These are phyloP conservation scores for Timema cristinae DNA, from an alignment of 2,888 invertebrate species.

Conservation along the genomic window DNA sequence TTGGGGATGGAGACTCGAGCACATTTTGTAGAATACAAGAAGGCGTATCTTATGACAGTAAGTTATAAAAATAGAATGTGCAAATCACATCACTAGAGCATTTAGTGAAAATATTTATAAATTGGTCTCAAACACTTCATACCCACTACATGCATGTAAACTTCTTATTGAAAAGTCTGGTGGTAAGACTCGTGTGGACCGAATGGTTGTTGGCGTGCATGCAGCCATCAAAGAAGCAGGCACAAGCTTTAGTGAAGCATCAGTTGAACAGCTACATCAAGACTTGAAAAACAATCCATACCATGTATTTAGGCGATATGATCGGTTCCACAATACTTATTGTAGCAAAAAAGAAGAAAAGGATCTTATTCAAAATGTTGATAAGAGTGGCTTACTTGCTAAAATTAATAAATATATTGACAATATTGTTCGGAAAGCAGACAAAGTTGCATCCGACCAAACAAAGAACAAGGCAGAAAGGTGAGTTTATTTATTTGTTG, in stretches of 20 bases:
- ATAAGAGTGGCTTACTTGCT: not conserved
- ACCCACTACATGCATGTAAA: conserved; percentile 4
- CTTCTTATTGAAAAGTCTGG: not conserved
- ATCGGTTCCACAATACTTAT: conserved; percentile 4
- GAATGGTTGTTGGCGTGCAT: conserved; percentile 10
- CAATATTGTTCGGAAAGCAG: conserved; percentile 11
- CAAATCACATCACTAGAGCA: conserved; percentile 28
- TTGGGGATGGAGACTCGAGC: conserved; percentile 33
- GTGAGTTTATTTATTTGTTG: not conserved
- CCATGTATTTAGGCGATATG: conserved; percentile 23
- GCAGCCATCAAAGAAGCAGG: not conserved
- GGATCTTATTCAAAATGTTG: not conserved
- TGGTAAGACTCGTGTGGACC: conserved; percentile 14
- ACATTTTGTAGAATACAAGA: conserved; percentile 27
- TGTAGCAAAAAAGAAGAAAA: conserved; percentile 15
- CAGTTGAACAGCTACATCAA: conserved; percentile 10
- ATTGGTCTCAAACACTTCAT: conserved; percentile 3
- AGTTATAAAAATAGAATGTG: conserved; percentile 31
- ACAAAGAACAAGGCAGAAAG: not conserved
- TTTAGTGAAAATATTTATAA: conserved; percentile 24
- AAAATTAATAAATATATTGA: not conserved
- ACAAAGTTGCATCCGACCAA: not conserved
- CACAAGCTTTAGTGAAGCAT: not conserved
- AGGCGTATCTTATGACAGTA: conserved; percentile 16
- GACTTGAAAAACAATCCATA: conserved; percentile 20